Evolutionary conservation across 2,797 vertebrate genomes (phyloP).

Genomic region (Sebastes cheni): DNA sequence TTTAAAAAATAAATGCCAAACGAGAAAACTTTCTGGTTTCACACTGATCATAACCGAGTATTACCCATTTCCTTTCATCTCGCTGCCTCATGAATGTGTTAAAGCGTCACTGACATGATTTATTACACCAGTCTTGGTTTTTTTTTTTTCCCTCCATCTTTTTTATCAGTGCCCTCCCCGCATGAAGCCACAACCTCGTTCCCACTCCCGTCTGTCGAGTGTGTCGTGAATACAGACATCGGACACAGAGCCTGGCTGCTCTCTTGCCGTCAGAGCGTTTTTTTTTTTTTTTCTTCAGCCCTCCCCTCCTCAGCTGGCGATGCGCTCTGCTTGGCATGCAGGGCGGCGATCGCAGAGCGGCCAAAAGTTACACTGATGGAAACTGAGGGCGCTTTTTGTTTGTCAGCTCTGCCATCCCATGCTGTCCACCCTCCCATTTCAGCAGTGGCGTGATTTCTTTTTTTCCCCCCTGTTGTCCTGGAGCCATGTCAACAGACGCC

Average conservation of each 20-base stretch:
- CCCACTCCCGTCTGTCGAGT: slow-evolving; percentile 46
- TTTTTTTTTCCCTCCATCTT: background rate
- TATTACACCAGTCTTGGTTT: slow-evolving; percentile 30
- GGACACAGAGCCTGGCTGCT: slow-evolving; percentile 31
- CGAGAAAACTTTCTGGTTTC: background rate
- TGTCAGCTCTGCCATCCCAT: slow-evolving; percentile 50
- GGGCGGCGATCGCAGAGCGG: slow-evolving; percentile 31
- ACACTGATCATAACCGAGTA: background rate
- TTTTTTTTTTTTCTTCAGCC: background rate
- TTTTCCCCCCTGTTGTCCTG: background rate
- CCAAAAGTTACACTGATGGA: slow-evolving; percentile 66
- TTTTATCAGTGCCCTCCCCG: slow-evolving; percentile 41
- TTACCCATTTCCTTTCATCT: slow-evolving; percentile 43
- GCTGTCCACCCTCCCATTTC: slow-evolving; percentile 47
- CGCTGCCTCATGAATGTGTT: slow-evolving; percentile 57
- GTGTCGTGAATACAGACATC: slow-evolving; percentile 51
- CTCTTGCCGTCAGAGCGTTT: slow-evolving; percentile 3
- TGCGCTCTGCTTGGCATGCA: slow-evolving; percentile 69
- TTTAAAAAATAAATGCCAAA: background rate
- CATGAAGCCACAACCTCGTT: slow-evolving; percentile 35
- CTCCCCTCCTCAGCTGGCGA: slow-evolving; percentile 27
- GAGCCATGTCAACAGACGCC: slow-evolving; percentile 47
- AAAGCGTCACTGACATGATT: slow-evolving; percentile 55
- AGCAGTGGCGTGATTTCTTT: slow-evolving; percentile 18
- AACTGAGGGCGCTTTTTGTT: slow-evolving; percentile 53